Evolutionary conservation across 2,888 invertebrate genomes (phyloP).

Genomic region (Andricus curvator): DNA sequence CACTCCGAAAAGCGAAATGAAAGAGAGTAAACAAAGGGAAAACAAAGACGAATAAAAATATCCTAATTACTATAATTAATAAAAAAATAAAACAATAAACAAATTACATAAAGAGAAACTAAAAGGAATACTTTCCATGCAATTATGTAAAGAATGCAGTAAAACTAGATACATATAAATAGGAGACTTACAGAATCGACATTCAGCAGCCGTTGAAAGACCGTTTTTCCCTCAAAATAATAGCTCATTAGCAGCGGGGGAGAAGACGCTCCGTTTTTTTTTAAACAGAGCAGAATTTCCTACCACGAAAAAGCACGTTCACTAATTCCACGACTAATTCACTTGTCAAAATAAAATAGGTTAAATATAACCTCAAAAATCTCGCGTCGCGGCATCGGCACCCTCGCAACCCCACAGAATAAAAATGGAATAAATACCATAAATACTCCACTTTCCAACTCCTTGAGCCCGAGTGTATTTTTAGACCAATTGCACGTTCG

Average conservation of each 20-base stretch:
- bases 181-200: neutral
- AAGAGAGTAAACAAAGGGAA: neutral
- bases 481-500: slow-evolving; percentile 31
- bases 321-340: too few species aligned
- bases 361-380: slow-evolving; percentile 29
- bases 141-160: neutral
- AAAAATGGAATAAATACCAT: slow-evolving; percentile 14
- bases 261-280: slow-evolving; percentile 34
- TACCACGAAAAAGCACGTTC: neutral
- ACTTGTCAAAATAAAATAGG: slow-evolving; percentile 15
- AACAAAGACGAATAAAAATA: neutral
- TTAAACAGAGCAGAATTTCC: slow-evolving; percentile 8
- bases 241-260: slow-evolving; percentile 10
- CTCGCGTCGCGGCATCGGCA: slow-evolving; percentile 5
- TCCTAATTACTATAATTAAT: neutral
- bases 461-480: neutral
- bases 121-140: neutral
- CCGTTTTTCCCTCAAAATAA: neutral
- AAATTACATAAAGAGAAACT: neutral
- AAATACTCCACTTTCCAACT: slow-evolving; percentile 9
- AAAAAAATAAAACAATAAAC: neutral
- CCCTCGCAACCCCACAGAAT: slow-evolving; percentile 34
- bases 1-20: neutral
- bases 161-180: neutral
- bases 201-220: neutral